These are phyloP conservation scores for Halictus rubicundus DNA, from an alignment of 1,140 invertebrate species.

Conservation along the genomic window DNA sequence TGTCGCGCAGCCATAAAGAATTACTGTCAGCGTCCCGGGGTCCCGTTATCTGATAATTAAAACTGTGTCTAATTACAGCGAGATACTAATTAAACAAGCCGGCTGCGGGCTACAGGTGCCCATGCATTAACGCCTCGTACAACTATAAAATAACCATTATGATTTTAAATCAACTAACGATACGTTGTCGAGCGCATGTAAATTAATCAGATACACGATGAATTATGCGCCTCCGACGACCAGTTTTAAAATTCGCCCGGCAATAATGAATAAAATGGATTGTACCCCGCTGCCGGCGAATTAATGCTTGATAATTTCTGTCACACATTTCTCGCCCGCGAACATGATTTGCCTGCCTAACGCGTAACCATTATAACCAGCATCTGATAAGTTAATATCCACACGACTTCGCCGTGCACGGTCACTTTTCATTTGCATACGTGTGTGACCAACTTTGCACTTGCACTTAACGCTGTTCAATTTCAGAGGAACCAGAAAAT, in stretches of 20 bases:
- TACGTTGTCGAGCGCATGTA: conserved; percentile 36
- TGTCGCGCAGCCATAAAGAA: neutral
- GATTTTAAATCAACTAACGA: conserved; percentile 39
- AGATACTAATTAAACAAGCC: conserved; percentile 34
- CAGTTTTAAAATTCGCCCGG: conserved; percentile 24
- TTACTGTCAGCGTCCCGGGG: neutral
- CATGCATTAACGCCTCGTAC: conserved; percentile 17
- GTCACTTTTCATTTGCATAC: neutral
- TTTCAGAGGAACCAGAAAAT: no score
- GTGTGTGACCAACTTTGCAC: no score
- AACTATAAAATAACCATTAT: conserved; percentile 45
- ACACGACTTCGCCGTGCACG: neutral
- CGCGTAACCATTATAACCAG: neutral
- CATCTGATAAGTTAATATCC: neutral
- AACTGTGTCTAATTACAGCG: conserved; percentile 34
- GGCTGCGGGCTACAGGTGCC: neutral
- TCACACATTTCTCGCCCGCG: neutral
- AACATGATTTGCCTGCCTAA: neutral
- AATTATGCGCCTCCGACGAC: conserved; percentile 14
- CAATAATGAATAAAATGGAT: neutral
- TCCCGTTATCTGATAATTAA: conserved; percentile 21
- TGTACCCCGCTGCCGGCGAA: neutral
- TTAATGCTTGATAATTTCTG: neutral
- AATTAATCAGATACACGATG: conserved; percentile 31
- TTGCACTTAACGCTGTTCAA: no score